These are phyloP conservation scores for Lagorchestes hirsutus DNA, from an alignment of 2,797 vertebrate genomes.

Conservation along the genomic window DNA sequence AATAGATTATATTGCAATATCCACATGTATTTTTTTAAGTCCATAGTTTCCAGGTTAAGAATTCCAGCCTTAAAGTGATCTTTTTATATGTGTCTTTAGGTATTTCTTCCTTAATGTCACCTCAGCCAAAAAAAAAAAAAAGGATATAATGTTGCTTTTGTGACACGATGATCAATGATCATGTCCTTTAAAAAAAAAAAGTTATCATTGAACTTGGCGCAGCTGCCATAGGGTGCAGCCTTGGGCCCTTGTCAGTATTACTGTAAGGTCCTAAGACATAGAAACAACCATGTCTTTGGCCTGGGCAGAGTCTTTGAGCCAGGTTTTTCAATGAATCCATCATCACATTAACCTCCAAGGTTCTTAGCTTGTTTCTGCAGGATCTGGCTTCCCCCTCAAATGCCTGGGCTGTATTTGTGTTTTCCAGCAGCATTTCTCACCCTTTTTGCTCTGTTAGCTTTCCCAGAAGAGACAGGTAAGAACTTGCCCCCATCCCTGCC, in stretches of 20 bases:
- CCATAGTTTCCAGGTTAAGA: not conserved
- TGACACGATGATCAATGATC: not conserved
- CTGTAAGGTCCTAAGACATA: not conserved
- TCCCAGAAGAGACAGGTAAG: not conserved
- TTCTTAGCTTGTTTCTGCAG: slow-evolving; percentile 9
- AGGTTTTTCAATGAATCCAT: not conserved
- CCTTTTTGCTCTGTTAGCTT: slow-evolving; percentile 12
- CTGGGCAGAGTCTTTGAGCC: not conserved
- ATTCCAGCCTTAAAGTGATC: not conserved
- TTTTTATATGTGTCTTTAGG: not conserved
- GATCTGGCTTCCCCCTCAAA: slow-evolving; percentile 38
- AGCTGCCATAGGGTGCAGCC: no score
- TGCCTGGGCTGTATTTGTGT: slow-evolving; percentile 27
- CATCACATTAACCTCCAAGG: not conserved
- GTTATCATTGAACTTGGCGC: not conserved
- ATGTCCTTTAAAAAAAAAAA: not conserved
- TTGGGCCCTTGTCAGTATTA: not conserved
- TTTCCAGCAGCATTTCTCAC: not conserved
- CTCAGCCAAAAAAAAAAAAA: not conserved
- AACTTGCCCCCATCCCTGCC: not conserved
- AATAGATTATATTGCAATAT: not conserved
- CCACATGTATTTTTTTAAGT: no score
- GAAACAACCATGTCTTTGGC: not conserved
- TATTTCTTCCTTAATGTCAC: not conserved
- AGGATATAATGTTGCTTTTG: not conserved